Percentiles rank a stretch among this genome's conserved stretches.
phyloP scores from a whole-genome alignment of 1,140 invertebrate genomes.

The Bicyclus anynana region DNA sequence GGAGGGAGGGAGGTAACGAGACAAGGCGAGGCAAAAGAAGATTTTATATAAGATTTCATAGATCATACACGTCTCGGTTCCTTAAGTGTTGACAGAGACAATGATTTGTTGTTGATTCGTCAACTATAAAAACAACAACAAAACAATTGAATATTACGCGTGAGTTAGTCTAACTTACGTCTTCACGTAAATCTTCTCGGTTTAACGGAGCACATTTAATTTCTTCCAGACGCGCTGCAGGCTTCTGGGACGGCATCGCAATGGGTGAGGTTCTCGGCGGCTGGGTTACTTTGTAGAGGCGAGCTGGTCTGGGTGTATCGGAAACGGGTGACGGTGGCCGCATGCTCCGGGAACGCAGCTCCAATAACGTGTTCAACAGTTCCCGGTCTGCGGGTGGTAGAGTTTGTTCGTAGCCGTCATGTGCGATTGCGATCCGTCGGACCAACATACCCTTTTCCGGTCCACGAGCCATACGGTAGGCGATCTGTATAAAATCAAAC shows the following conservation, averaged over 20 bases:
- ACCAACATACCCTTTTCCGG: constrained; percentile 62
- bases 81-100: too few species aligned
- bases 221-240: constrained; percentile 91
- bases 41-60: too few species aligned
- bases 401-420: constrained; percentile 91
- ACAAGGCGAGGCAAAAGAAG: too few species aligned
- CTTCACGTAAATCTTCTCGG: constrained; percentile 87
- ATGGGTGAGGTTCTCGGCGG: constrained; percentile 81
- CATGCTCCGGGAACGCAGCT: constrained; percentile 81
- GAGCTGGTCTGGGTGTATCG: constrained; percentile 75
- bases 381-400: constrained; percentile 80
- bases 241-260: constrained; percentile 87
- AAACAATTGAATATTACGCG: too few species aligned
- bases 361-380: constrained; percentile 83
- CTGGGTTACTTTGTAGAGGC: constrained; percentile 73
- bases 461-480: constrained; percentile 67
- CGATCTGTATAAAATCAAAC: too few species aligned
- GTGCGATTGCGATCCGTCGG: constrained; percentile 84
- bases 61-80: too few species aligned
- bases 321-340: constrained; percentile 75
- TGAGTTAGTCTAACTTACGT: constrained; percentile 72
- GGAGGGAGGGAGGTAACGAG: too few species aligned
- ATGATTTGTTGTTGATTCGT: too few species aligned
- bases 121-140: too few species aligned
- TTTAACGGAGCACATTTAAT: constrained; percentile 90